phyloP scores from a whole-genome alignment of 2,797 vertebrate genomes.

The Adrianichthys oophorus region DNA sequence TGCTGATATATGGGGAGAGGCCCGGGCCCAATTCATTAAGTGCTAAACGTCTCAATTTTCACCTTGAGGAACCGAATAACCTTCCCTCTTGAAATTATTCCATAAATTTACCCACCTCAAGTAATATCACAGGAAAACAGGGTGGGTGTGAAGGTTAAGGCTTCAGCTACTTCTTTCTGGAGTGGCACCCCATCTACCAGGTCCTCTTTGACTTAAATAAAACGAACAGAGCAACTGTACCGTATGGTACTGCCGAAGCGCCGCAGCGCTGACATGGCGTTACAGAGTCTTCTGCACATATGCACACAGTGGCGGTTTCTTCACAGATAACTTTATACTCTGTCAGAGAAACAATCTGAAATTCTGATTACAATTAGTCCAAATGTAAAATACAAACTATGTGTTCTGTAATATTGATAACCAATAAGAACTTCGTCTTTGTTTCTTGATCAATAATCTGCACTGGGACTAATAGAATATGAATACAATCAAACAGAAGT shows the following conservation, averaged over 20 bases:
- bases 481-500: too few species aligned
- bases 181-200: slow-evolving; percentile 37
- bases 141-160: slow-evolving; percentile 67
- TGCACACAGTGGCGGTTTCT: slow-evolving; percentile 55
- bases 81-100: slow-evolving; percentile 81
- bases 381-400: too few species aligned
- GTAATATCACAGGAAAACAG: slow-evolving; percentile 77
- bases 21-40: slow-evolving; percentile 82
- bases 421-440: slow-evolving; percentile 47
- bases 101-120: slow-evolving; percentile 85
- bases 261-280: slow-evolving; percentile 54
- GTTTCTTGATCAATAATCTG: slow-evolving; percentile 32
- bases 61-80: slow-evolving; percentile 85
- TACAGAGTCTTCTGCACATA: slow-evolving; percentile 49
- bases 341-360: slow-evolving; percentile 24
- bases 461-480: too few species aligned
- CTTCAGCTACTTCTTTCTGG: slow-evolving; percentile 53
- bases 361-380: slow-evolving; percentile 11
- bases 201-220: slow-evolving; percentile 46
- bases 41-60: slow-evolving; percentile 85
- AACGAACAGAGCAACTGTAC: slow-evolving; percentile 42
- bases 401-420: slow-evolving; percentile 48
- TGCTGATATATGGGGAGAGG: slow-evolving; percentile 84
- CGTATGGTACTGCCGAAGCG: slow-evolving; percentile 58
- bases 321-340: slow-evolving; percentile 40